A percentile compares a stretch with the other conserved stretches of the same genome.
Evolutionary conservation across 2,888 invertebrate genomes (phyloP).

Genomic region (Melipona beecheii): DNA sequence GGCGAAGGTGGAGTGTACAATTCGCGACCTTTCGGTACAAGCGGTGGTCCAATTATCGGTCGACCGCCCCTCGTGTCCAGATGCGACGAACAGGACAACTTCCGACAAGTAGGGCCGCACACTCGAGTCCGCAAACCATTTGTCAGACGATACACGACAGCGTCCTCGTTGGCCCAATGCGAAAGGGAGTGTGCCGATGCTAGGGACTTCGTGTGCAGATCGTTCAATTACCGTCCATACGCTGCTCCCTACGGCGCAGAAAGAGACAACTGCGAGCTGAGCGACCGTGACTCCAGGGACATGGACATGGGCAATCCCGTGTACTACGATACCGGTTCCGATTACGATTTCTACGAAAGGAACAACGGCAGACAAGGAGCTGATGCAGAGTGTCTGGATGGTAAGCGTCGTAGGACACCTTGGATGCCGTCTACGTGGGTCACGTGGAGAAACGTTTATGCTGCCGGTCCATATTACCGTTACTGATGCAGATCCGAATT

Average conservation of each 20-base stretch:
- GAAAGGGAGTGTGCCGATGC: conserved; percentile 93
- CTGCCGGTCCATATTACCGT: conserved; percentile 25
- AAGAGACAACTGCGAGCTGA: conserved; percentile 94
- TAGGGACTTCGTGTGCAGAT: conserved; percentile 93
- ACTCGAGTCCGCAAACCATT: conserved; percentile 92
- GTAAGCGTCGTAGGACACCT: conserved; percentile 84
- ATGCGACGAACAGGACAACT: conserved; percentile 93
- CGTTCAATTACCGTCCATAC: conserved; percentile 93
- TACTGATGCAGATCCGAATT: conserved; percentile 23
- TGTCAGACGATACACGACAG: conserved; percentile 90
- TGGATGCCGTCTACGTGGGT: conserved; percentile 44
- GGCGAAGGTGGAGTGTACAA: conserved; percentile 81
- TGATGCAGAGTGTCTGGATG: conserved; percentile 93
- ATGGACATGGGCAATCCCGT: conserved; percentile 93
- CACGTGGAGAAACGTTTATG: conserved; percentile 23
- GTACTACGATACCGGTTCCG: conserved; percentile 92
- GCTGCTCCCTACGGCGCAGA: conserved; percentile 87
- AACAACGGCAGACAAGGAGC: conserved; percentile 89
- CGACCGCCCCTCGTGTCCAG: conserved; percentile 85
- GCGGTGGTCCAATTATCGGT: conserved; percentile 82
- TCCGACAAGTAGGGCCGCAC: conserved; percentile 91
- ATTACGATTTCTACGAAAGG: conserved; percentile 94
- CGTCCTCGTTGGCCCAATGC: conserved; percentile 91
- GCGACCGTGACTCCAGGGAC: conserved; percentile 93
- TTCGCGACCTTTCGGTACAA: conserved; percentile 78